Percentiles rank a stretch among this genome's conserved stretches.
These are phyloP conservation scores for Drosophila paulistorum DNA, from an alignment of 1,140 invertebrate genomes.

Conservation along the genomic window DNA sequence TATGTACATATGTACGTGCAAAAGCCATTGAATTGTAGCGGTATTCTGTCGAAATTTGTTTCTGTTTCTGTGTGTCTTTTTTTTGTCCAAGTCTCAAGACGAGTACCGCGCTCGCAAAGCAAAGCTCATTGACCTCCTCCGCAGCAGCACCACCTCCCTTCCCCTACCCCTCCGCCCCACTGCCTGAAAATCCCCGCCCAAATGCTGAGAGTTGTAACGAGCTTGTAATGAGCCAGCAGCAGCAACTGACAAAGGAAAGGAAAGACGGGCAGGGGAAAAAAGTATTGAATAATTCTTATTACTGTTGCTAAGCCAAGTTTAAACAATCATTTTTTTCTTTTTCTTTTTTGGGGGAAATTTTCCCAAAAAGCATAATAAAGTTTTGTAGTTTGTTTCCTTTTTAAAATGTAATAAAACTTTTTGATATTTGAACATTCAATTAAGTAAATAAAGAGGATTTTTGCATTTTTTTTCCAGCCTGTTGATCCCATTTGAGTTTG, in stretches of 20 bases:
- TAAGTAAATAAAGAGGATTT: slow-evolving; percentile 19
- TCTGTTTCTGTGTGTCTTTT: background rate
- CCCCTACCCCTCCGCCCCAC: slow-evolving; percentile 11
- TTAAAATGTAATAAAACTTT: slow-evolving; percentile 20
- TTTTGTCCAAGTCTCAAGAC: slow-evolving; percentile 63
- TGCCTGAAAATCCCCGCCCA: background rate
- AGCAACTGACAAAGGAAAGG: background rate
- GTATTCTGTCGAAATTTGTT: slow-evolving; percentile 74
- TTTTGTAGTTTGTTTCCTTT: slow-evolving; percentile 5
- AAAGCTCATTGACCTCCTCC: slow-evolving; percentile 82
- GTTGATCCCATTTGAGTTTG: slow-evolving; percentile 59
- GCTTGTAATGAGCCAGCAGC: slow-evolving; percentile 63
- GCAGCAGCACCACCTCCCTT: slow-evolving; percentile 21
- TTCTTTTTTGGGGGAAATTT: background rate
- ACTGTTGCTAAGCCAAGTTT: slow-evolving; percentile 27
- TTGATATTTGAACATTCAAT: slow-evolving; percentile 11
- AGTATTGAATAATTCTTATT: slow-evolving; percentile 28
- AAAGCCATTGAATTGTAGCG: slow-evolving; percentile 78
- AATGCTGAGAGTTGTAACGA: slow-evolving; percentile 56
- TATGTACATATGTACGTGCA: slow-evolving; percentile 47
- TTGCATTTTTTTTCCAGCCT: slow-evolving; percentile 32
- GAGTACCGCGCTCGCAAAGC: slow-evolving; percentile 43
- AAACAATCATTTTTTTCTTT: slow-evolving; percentile 23
- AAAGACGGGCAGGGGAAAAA: background rate
- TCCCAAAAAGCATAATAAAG: background rate